Evolutionary conservation across 1,140 invertebrate genomes (phyloP), one percentile per base, ranked within the genome.

Genomic region (Heliconius himera): DNA sequence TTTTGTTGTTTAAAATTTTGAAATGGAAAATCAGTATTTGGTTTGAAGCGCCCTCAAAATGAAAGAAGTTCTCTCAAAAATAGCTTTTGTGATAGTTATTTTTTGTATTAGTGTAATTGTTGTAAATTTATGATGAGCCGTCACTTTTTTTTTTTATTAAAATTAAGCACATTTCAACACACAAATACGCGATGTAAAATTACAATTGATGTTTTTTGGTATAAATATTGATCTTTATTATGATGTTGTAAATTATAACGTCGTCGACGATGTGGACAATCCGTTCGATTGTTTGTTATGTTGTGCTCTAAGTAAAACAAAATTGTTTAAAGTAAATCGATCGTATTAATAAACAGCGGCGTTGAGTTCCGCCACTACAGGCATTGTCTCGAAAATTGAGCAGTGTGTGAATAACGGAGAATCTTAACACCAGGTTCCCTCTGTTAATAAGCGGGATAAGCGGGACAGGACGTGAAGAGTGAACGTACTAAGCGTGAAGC

Each of bases 31-130:
- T 29, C 74, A 76, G 60, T 76, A 76, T 76, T 54, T 54, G n/a
- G 75, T 74, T 76, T 66, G 56, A 76, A 76, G 76, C 20, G 70
- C 76, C 76, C 76, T 66, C 11, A 26, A 66, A 13, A 29, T 29
- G n/a, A 13, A 66, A 26, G 60, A n/a, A 26, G 78, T 76, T 79
- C 76, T 76, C 75, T 80, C 74, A 80, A 79, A 82, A 74, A 82
- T 86, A 85, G 79, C 83, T 90, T 91, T 91, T 91, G 90, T 92
- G 89, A 91, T 92, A 91, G 88, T 87, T 90, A 51, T 20, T 89
- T 86, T 91, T 90, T 89, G 85, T 84, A 85, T 88, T 89, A 87
- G 81, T 82, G 84, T 88, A 86, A 85, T 87, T 88, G 85, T 82
- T 83, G 81, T 87, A 81, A 83, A 83, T 74, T 41, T 54, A 82